phyloP scores from a whole-genome alignment of 1,140 invertebrate species.

The Mesaphorura yosii region DNA sequence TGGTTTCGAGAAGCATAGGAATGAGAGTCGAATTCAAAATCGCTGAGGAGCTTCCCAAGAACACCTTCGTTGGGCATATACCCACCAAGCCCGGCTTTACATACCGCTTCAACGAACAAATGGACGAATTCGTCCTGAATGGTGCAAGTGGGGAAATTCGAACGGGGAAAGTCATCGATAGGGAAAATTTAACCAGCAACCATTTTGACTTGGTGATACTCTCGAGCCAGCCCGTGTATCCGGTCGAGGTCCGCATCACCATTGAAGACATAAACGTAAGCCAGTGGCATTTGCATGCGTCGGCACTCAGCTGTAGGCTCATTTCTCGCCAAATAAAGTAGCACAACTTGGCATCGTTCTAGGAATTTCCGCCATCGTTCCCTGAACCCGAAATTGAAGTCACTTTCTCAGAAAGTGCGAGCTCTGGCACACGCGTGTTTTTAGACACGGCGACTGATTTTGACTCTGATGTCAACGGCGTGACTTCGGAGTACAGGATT shows the following conservation, averaged over 20 bases:
- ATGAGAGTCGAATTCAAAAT: constrained; percentile 73
- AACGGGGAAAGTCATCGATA: constrained; percentile 65
- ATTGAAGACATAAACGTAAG: constrained; percentile 79
- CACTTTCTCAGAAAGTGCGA: constrained; percentile 80
- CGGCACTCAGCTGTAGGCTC: no score
- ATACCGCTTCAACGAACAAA: constrained; percentile 80
- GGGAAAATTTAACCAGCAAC: constrained; percentile 60
- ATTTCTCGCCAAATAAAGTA: no score
- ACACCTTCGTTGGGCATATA: constrained; percentile 69
- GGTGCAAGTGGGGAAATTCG: constrained; percentile 65
- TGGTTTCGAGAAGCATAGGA: constrained; percentile 47
- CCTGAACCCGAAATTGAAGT: constrained; percentile 74
- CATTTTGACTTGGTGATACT: constrained; percentile 78
- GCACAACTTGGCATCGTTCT: no score
- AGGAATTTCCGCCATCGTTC: constrained; percentile 78
- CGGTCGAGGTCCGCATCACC: constrained; percentile 75
- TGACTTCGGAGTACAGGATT: constrained; percentile 75
- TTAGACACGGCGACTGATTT: constrained; percentile 75
- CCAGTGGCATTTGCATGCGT: no score
- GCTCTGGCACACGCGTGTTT: constrained; percentile 67
- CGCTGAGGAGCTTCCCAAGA: constrained; percentile 65
- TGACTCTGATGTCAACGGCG: constrained; percentile 73
- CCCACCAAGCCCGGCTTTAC: constrained; percentile 75
- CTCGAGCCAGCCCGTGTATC: constrained; percentile 83
- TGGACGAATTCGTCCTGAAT: constrained; percentile 68